Base-by-base conservation (phyloP, 2,888 invertebrate species). In the Anaspis maculata region DNA sequence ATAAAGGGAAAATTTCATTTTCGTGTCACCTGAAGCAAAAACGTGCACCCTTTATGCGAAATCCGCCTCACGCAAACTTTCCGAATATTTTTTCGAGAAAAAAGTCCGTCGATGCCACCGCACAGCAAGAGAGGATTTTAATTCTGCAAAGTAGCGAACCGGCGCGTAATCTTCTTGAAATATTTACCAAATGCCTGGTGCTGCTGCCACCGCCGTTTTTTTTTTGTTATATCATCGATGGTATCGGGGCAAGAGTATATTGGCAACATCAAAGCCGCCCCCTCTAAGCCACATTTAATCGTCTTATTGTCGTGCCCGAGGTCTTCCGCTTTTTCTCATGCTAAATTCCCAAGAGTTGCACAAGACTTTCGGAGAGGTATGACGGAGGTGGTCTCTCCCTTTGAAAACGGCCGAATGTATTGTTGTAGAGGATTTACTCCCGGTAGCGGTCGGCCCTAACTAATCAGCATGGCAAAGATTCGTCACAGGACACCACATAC, bases 391-490 rank as follows among this genome's bases (percentile, higher is more conserved):
- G 44, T 31, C 36, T 38, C 40, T 46, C 36, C 39, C 40, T 46
- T 46, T 41, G 41, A 43, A 37, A 7, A 15, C 13, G 34, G 37
- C 42, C 32, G 40, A 38, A n/a, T 34, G 32, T 32, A 45, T 45
- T 45, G 44, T 46, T n/a, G 35, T 32, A 31, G 15, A 32, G 40
- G 39, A 43, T 43, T 45, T 38, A 33, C 40, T 37, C 32, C 45
- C 42, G 29, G 45, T 44, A 30, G 39, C 30, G 39, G 30, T 42
- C 34, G 29, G 28, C 39, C 43, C 33, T 28, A 37, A 29, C 37
- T 48, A 45, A 45, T 46, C 44, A 46, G 44, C 44, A 41, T 48
- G 38, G 39, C 41, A 31, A 41, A 40, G 42, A 46, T 48, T 48
- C 45, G 48, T 48, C 42, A 46, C 41, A 39, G 44, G 39, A 36